phyloP scores from a whole-genome alignment of 2,888 invertebrate species.

The Caenorhabditis uteleia region DNA sequence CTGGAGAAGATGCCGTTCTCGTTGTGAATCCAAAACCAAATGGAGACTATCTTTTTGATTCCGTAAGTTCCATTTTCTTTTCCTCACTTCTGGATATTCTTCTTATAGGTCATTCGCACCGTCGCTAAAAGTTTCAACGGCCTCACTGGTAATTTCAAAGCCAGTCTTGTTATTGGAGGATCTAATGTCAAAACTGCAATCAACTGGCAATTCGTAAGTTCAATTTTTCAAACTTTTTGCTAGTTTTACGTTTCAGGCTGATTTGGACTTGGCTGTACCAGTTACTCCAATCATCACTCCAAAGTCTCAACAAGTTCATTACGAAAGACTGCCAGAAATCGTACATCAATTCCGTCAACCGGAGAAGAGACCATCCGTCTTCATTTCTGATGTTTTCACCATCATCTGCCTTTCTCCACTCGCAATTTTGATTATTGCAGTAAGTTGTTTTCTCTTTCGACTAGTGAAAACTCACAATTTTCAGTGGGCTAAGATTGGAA shows the following conservation, averaged over 20 bases:
- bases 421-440: constrained; percentile 80
- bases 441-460: constrained; percentile 67
- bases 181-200: constrained; percentile 87
- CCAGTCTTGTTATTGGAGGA: constrained; percentile 89
- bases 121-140: constrained; percentile 68
- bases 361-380: constrained; percentile 86
- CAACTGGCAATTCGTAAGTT: constrained; percentile 80
- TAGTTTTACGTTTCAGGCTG: constrained; percentile 75
- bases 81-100: not conserved
- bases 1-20: constrained; percentile 81
- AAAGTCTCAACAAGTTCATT: constrained; percentile 66
- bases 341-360: constrained; percentile 87
- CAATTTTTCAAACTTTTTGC: constrained; percentile 1
- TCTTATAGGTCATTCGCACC: constrained; percentile 11
- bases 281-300: constrained; percentile 69
- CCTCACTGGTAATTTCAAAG: constrained; percentile 80
- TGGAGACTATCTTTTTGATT: constrained; percentile 15
- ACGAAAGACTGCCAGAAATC: constrained; percentile 61
- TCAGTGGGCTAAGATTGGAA: constrained; percentile 84
- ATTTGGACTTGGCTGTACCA: constrained; percentile 79
- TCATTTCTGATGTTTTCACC: constrained; percentile 89
- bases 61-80: not conserved
- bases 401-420: constrained; percentile 83
- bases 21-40: constrained; percentile 12
- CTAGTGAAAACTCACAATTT: constrained; percentile 11